phyloP scores from a whole-genome alignment of 2,113 vertebrate genomes.

The Dasyornis broadbenti region DNA sequence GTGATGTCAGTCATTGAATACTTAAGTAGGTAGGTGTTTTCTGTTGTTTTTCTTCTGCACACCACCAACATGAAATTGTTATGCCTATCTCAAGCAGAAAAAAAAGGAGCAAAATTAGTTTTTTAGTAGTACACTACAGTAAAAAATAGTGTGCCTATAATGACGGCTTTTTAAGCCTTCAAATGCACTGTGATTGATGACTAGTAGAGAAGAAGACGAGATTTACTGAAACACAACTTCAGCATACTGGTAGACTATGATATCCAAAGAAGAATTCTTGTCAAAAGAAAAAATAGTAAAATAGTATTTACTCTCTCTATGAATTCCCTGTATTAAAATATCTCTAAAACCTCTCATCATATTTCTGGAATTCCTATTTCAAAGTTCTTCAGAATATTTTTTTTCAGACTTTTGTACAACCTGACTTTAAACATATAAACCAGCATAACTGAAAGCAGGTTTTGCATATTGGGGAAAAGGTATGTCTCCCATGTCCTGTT shows the following conservation, averaged over 20 bases:
- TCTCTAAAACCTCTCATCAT: background rate
- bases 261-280: background rate
- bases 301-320: background rate
- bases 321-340: background rate
- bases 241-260: background rate
- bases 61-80: background rate
- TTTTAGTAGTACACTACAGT: slow-evolving; percentile 16
- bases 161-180: slow-evolving; percentile 28
- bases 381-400: background rate
- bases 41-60: background rate
- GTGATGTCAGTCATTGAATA: background rate
- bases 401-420: background rate
- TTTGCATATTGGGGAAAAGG: background rate
- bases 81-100: slow-evolving; percentile 18
- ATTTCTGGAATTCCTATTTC: background rate
- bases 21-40: background rate
- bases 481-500: rapidly evolving
- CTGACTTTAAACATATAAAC: background rate
- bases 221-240: background rate
- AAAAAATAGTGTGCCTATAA: slow-evolving; percentile 31
- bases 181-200: slow-evolving; percentile 21
- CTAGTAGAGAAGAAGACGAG: slow-evolving; percentile 34
- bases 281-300: background rate
- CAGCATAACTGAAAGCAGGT: rapidly evolving
- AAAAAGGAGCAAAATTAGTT: slow-evolving; percentile 23